These are phyloP conservation scores for Flexamia atlantica DNA, from an alignment of 2,888 invertebrate species.

Conservation along the genomic window DNA sequence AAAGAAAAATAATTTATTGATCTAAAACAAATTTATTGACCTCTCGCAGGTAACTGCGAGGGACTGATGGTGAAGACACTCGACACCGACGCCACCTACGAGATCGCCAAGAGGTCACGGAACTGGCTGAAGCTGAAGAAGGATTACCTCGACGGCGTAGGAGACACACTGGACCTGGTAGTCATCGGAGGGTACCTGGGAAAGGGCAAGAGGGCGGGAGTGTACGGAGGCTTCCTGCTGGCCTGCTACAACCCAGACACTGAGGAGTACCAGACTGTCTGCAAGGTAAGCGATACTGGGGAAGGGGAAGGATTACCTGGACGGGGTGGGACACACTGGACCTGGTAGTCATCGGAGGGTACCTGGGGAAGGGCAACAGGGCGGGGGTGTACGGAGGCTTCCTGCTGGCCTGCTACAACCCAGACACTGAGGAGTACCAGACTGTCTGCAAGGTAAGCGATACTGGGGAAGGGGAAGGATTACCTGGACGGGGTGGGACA, in stretches of 20 bases:
- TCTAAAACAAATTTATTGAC: too few relatives aligned
- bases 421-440: too few relatives aligned
- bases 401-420: too few relatives aligned
- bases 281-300: conserved; percentile 86
- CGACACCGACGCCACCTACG: conserved; percentile 93
- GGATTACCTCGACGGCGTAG: conserved; percentile 97
- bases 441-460: too few relatives aligned
- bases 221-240: conserved; percentile 96
- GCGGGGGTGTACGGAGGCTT: too few relatives aligned
- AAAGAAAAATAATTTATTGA: too few relatives aligned
- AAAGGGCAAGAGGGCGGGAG: conserved; percentile 94
- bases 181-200: conserved; percentile 97
- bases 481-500: too few relatives aligned
- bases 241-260: conserved; percentile 94
- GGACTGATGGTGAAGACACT: conserved; percentile 99
- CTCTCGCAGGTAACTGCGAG: conserved; percentile 91
- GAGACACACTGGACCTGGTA: conserved; percentile 97
- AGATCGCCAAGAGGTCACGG: conserved; percentile 96
- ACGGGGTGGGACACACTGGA: too few relatives aligned
- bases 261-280: conserved; percentile 95
- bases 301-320: too few relatives aligned
- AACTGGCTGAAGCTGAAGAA: conserved; percentile 99
- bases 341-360: too few relatives aligned
- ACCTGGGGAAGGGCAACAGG: too few relatives aligned
- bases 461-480: too few relatives aligned